These are phyloP conservation scores for Oryzias woworae DNA, from an alignment of 2,113 vertebrate species.

Conservation along the genomic window DNA sequence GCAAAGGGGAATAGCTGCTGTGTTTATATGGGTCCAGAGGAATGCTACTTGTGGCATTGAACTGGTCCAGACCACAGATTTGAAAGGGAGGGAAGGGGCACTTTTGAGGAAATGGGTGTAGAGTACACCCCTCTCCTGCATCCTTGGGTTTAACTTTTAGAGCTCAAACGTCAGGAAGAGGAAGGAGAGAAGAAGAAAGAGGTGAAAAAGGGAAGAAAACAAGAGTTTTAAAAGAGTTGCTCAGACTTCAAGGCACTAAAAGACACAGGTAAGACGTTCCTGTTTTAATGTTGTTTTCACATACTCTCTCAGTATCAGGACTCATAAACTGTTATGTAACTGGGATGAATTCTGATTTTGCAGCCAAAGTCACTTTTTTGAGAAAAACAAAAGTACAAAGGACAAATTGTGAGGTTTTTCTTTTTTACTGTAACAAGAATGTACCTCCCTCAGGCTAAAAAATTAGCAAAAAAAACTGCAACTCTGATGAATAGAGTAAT, in stretches of 20 bases:
- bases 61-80: slow-evolving; percentile 44
- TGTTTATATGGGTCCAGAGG: slow-evolving; percentile 24
- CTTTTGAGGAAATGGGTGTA: slow-evolving; percentile 71
- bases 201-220: slow-evolving; percentile 1
- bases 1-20: slow-evolving; percentile 9
- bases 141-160: slow-evolving; percentile 24
- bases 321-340: background rate
- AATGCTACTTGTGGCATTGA: slow-evolving; percentile 49
- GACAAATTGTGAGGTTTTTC: background rate
- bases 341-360: background rate
- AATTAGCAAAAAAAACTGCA: too few species aligned
- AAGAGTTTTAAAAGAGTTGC: slow-evolving; percentile 3
- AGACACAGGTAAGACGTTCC: slow-evolving; percentile 46
- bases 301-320: slow-evolving; percentile 2
- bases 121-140: slow-evolving; percentile 60
- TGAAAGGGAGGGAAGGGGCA: slow-evolving; percentile 53
- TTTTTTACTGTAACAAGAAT: too few species aligned
- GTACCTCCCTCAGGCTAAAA: too few species aligned
- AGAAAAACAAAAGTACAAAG: background rate
- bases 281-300: background rate
- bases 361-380: background rate
- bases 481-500: too few species aligned
- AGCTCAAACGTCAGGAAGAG: slow-evolving; percentile 14
- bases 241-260: background rate
- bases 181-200: slow-evolving; percentile 12